Base-by-base conservation (phyloP, 2,888 invertebrate genomes). In the Platycheirus albimanus region DNA sequence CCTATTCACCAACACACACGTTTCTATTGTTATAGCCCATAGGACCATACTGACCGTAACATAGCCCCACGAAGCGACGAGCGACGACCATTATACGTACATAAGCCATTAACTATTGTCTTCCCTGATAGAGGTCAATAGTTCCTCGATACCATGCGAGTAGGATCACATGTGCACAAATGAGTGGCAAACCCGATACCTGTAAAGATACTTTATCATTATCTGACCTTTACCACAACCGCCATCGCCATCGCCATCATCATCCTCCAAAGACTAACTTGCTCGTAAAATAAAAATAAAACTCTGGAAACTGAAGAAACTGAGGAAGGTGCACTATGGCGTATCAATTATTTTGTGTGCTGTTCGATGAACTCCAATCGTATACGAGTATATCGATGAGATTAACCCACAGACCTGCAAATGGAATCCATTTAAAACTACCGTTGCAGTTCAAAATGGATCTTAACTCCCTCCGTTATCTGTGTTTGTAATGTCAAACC, bases 111-210 rank as follows among this genome's bases (percentile, higher is more conserved):
- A 75, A 51, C 75, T 58, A 33, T 70, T 75, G 75, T 58, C 36
- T 58, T 70, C 17, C 20, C 49, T 51, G 69, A 75, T 80, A n/a
- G 69, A 70, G 80, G 80, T 80, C 80, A 80, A 80, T 64, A 80
- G 80, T 80, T 80, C 64, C 33, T 20, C 69, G 49, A 47, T 49
- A 63, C 54, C 20, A 56, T 38, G 56, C 1, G 56, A 56, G 15
- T 56, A 54, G 19, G 41, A 64, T 69, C 41, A 64, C 38, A 63
- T 58, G 64, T 56, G 64, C 61, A 30, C 63, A 52, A 61, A 70
- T 63, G 47, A 49, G 47, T 49, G 20, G 30, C 30, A 41, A 54
- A 63, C 51, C 49, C 51, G 36, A 66, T 45, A 58, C 30, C 28
- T 15, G 41, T 8, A 17, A 33, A 36, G 33, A 47, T 54, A 41